phyloP scores from a whole-genome alignment of 2,797 vertebrate genomes.

The Xerus rutilus region DNA sequence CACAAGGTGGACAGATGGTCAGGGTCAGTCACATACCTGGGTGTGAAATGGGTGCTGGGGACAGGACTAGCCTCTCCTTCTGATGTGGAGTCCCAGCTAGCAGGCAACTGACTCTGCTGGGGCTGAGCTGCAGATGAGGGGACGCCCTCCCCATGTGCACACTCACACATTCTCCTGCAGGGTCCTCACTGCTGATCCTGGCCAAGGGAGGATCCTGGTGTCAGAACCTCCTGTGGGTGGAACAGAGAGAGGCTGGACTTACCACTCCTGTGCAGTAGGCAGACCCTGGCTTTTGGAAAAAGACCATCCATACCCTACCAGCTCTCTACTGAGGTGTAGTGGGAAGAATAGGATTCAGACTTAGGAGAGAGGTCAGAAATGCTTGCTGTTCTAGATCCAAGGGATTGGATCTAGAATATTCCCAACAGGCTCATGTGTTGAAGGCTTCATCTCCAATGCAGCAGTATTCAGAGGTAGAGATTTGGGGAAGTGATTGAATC shows the following conservation, averaged over 20 bases:
- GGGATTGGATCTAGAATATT: not conserved
- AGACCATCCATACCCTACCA: accelerated
- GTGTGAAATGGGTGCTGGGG: too few species aligned
- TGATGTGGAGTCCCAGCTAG: not conserved
- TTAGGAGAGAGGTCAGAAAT: not conserved
- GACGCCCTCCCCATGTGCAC: not conserved
- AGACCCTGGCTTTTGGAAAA: not conserved
- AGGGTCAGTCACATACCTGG: too few species aligned
- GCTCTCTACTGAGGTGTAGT: not conserved
- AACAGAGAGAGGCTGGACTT: not conserved
- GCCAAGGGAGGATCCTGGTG: not conserved
- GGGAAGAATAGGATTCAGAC: too few species aligned
- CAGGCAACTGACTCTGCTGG: not conserved
- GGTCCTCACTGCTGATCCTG: too few species aligned
- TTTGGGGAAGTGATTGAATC: not conserved
- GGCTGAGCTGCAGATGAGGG: too few species aligned
- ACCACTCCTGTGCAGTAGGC: too few species aligned
- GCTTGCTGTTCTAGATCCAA: not conserved
- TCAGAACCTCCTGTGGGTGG: not conserved
- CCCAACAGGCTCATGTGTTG: not conserved
- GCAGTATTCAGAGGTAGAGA: not conserved
- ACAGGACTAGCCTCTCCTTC: not conserved
- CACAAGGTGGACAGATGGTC: too few species aligned
- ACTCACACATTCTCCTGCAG: too few species aligned
- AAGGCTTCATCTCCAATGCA: too few species aligned